phyloP scores from a whole-genome alignment of 2,888 invertebrate species.

The Orthosia incerta region DNA sequence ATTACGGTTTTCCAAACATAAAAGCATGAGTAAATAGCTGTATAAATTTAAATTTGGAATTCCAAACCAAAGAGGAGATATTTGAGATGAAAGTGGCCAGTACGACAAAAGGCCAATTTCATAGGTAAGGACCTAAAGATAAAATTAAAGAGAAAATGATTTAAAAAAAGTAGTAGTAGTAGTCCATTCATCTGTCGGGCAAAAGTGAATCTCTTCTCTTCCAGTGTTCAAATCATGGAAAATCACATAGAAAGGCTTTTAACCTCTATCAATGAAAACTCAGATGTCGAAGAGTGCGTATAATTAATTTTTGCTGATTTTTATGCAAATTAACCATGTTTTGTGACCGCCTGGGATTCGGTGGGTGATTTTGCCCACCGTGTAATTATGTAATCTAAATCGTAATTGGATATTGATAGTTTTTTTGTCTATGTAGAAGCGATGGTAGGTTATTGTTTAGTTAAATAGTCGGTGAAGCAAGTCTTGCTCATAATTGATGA shows the following conservation, averaged over 20 bases:
- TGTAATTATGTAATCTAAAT: constrained; percentile 55
- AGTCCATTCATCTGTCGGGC: constrained; percentile 30
- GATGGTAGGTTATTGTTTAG: constrained; percentile 26
- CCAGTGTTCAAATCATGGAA: constrained; percentile 49
- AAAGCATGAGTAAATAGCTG: too few relatives aligned
- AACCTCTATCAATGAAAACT: constrained; percentile 23
- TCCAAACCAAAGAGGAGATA: too few relatives aligned
- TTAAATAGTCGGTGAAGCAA: constrained; percentile 31
- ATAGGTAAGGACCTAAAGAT: too few relatives aligned
- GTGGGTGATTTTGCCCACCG: constrained; percentile 34
- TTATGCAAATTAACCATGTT: constrained; percentile 27
- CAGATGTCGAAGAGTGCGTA: constrained; percentile 71
- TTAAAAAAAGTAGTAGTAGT: constrained; percentile 12
- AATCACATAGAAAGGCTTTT: constrained; percentile 46
- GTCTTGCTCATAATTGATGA: constrained; percentile 22
- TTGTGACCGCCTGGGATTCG: constrained; percentile 31
- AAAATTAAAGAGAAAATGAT: neutral
- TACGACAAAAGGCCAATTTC: too few relatives aligned
- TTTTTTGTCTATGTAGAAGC: constrained; percentile 20
- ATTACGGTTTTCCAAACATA: too few relatives aligned
- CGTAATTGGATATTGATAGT: constrained; percentile 39
- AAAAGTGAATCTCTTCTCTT: constrained; percentile 28
- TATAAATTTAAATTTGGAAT: too few relatives aligned
- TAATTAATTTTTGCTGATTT: constrained; percentile 28
- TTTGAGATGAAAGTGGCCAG: too few relatives aligned